Evolutionary conservation across 2,113 vertebrate species (phyloP).

Genomic region (Recurvirostra avosetta): DNA sequence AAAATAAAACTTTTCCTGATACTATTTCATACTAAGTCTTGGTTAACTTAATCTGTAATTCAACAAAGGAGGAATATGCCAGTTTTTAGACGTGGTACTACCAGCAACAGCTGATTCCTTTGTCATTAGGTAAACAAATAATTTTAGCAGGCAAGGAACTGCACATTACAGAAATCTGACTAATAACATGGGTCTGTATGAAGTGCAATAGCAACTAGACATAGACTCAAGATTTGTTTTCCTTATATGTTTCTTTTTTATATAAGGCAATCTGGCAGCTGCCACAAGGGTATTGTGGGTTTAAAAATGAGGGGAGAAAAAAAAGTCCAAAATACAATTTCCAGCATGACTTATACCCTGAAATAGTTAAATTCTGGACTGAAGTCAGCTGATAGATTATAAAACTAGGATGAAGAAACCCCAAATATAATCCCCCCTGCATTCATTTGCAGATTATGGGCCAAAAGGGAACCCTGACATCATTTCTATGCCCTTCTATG

Average conservation of each 20-base stretch:
- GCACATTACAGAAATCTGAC: not conserved
- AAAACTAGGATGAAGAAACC: constrained; percentile 1
- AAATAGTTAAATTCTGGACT: not conserved
- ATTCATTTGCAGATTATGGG: not conserved
- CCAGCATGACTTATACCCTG: not conserved
- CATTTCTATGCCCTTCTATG: not conserved
- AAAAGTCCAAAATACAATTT: not conserved
- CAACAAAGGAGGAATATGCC: not conserved
- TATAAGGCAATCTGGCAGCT: not conserved
- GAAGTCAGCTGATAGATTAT: not conserved
- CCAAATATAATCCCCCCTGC: not conserved
- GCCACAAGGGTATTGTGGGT: not conserved
- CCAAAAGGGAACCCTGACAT: not conserved
- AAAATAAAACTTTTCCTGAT: not conserved
- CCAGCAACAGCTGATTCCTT: not conserved
- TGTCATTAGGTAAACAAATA: not conserved
- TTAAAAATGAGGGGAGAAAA: not conserved
- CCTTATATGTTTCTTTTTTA: not conserved
- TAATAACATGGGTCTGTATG: not conserved
- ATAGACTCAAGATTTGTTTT: not conserved
- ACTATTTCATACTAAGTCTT: not conserved
- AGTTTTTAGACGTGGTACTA: not conserved
- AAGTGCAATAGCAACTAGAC: not conserved
- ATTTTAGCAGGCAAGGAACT: not conserved
- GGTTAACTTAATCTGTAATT: not conserved